Percentiles rank a stretch among this genome's conserved stretches.
Evolutionary conservation across 1,140 invertebrate genomes (phyloP).

Genomic region (Papilio polyxenes): DNA sequence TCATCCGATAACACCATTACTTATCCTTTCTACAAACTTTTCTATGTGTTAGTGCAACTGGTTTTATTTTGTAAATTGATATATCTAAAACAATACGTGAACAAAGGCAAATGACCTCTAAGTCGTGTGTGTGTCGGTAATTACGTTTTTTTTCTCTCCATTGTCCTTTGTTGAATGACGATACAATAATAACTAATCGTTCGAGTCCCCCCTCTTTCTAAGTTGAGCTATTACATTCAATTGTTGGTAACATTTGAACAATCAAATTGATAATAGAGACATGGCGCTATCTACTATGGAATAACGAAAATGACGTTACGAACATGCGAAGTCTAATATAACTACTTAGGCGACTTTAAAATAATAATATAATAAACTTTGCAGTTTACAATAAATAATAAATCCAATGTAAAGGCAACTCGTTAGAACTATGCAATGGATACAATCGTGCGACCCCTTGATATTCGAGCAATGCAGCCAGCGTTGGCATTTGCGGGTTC

Average conservation of each 20-base stretch:
- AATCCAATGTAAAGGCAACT: conserved; percentile 25
- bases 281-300: not conserved
- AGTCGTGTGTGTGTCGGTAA: conserved; percentile 53
- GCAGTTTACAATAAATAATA: no score
- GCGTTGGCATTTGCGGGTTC: conserved; percentile 55
- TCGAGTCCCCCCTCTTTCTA: conserved; percentile 46
- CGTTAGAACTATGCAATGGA: conserved; percentile 33
- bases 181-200: conserved; percentile 66
- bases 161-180: conserved; percentile 55
- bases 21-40: not conserved
- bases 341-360: no score
- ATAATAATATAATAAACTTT: no score
- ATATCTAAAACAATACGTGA: conserved; percentile 34
- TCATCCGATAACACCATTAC: conserved; percentile 11
- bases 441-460: conserved; percentile 59
- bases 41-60: conserved; percentile 12
- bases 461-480: conserved; percentile 58
- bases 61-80: conserved; percentile 30
- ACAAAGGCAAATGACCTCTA: conserved; percentile 57
- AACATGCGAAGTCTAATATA: no score
- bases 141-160: conserved; percentile 64
- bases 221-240: conserved; percentile 52
- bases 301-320: not conserved
- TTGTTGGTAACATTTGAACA: conserved; percentile 45
- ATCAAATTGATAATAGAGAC: conserved; percentile 39